Evolutionary conservation across 1,140 invertebrate species (phyloP), one percentile per base, ranked within the genome.

Genomic region (Cydia pomonella): DNA sequence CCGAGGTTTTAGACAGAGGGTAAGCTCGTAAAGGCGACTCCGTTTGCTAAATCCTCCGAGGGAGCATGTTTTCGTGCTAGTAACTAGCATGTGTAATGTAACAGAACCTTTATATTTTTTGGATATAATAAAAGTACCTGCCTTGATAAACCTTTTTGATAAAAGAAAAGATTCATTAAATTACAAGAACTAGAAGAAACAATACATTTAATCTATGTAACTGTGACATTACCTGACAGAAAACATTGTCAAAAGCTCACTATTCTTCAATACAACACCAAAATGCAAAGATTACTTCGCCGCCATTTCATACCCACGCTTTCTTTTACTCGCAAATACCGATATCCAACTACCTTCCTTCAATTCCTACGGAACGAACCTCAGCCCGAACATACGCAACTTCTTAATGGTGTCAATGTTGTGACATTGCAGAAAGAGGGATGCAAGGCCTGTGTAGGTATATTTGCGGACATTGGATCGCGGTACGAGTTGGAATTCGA

Each of bases 381-480:
- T 1, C 13, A 63, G 16, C 80, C 81, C 13, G 63, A 82, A 4
- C 76, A 75, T 62, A 80, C 82, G 7, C 64, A 77, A 16, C 72
- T 89, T 9, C 3, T 29, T 0, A 92, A 87, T 72, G 89, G 89
- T 0, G 69, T 91, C 3, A 84, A 80, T 1, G 76, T 92, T 6
- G 89, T 79, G 0, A 84, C 87, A 6, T 82, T 89, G 73, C 82
- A 84, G 63, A 77, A 84, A n/a, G 76, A 82, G 10, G 76, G 77
- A 16, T 75, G 9, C 44, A 82, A 85, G 33, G 78, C 95, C 27
- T 97, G 96, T 16, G 94, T 97, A 76, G 96, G 96, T 16, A 81
- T 97, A 12, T 97, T 95, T 94, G 96, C 97, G 73, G 95, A 97
- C 90, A 96, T 95, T 53, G 96, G 96, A 10, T 95, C 95, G 73